A percentile compares a stretch with the other conserved stretches of the same genome.
Evolutionary conservation across 1,140 invertebrate species (phyloP).

Genomic region (Drosophila neocordata): DNA sequence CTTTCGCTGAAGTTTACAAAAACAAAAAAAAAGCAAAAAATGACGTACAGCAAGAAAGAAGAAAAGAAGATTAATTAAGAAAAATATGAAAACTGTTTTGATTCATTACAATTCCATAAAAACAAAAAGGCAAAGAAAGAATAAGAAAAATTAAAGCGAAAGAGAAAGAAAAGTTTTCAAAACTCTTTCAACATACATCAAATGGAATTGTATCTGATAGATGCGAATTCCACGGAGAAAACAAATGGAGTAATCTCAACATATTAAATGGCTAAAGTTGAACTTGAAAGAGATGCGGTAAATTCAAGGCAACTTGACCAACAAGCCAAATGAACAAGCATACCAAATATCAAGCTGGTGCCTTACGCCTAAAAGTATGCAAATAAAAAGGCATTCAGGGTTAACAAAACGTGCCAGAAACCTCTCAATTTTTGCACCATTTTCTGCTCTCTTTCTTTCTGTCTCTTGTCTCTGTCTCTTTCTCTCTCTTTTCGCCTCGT

Average conservation of each 20-base stretch:
- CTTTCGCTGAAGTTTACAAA: constrained; percentile 52
- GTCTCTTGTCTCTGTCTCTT: neutral
- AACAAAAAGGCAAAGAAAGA: neutral
- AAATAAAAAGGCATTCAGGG: constrained; percentile 45
- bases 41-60: constrained; percentile 7
- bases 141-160: constrained; percentile 30
- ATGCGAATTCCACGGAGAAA: too few species aligned
- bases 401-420: constrained; percentile 14
- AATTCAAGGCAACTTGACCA: constrained; percentile 40
- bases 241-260: constrained; percentile 1
- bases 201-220: neutral
- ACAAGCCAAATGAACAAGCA: neutral
- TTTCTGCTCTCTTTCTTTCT: neutral
- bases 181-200: neutral
- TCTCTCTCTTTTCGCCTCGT: constrained; percentile 2
- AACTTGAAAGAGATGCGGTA: neutral
- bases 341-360: constrained; percentile 26
- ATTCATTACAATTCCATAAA: constrained; percentile 50
- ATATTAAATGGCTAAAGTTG: neutral
- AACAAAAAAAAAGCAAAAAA: constrained; percentile 28
- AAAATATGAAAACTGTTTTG: constrained; percentile 70
- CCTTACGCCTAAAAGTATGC: constrained; percentile 56
- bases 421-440: neutral
- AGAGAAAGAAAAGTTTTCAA: constrained; percentile 29
- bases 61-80: constrained; percentile 74